These are phyloP conservation scores for Emydura subglobosa DNA, from an alignment of 2,113 vertebrate genomes.

Conservation along the genomic window DNA sequence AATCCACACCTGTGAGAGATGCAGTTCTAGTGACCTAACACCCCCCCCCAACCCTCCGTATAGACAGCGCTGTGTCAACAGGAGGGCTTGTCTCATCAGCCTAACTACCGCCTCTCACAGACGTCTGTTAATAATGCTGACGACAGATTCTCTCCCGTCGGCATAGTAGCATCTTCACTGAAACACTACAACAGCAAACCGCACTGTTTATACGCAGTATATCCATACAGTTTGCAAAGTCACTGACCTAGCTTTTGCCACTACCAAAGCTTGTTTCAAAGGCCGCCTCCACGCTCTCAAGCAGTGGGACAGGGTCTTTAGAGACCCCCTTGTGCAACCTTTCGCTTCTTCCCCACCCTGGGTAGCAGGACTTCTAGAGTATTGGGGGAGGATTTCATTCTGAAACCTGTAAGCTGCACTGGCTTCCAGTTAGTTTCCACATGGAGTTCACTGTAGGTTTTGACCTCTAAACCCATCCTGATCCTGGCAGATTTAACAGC, in stretches of 20 bases:
- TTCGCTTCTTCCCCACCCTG: constrained; percentile 26
- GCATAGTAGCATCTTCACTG: not conserved
- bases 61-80: no score
- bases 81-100: no score
- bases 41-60: no score
- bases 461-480: not conserved
- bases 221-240: not conserved
- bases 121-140: not conserved
- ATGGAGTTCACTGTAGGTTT: not conserved
- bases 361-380: not conserved
- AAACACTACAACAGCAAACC: not conserved
- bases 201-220: not conserved
- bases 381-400: not conserved
- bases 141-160: not conserved
- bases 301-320: not conserved
- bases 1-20: not conserved
- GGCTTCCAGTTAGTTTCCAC: not conserved
- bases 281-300: not conserved
- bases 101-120: no score
- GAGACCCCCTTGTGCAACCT: not conserved
- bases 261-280: not conserved
- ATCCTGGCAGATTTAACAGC: not conserved
- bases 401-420: not conserved
- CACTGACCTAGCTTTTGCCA: not conserved
- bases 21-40: not conserved